Base-by-base conservation (phyloP, 2,797 vertebrate genomes). In the Neosalanx taihuensis region DNA sequence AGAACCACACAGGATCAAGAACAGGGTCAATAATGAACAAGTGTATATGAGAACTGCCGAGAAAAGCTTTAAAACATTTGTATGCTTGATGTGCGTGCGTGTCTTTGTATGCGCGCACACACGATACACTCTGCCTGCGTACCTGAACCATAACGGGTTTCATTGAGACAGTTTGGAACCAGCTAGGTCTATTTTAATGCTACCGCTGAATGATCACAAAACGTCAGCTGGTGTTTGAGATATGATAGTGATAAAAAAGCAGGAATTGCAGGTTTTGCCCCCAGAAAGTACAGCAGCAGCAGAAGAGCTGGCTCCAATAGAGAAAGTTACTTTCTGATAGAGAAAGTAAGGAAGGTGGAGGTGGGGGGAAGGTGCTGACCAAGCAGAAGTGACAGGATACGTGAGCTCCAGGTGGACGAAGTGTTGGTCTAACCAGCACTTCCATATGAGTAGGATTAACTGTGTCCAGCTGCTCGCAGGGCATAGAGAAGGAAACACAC, bases 181-280 rank as follows among this genome's bases (percentile, higher is more conserved):
- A 46, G 13, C 41, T 46, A 60, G 58, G 26, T 60, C 58, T 60
- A 29, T 60, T 60, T 60, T 29, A 60, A 60, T 29, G 29, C 26
- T 46, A 12, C 23, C 58, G 3, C 12, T 60, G 58, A 12, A 15
- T 60, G 17, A n/a, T 59, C 23, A 3, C 57, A 59, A 59, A 59
- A 46, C 7, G 41, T 46, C 41, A 46, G 12, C 10, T 37, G 35
- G 12, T 13, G 41, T 46, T 3, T 46, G 12, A 46, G 12, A 58
- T 35, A 81, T 58, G 67, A 67, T 76, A 70, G 67, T 56, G 60
- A 69, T 67, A 46, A 10, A 46, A 46, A 41, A 26, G 70, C 33
- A 69, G 49, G 74, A 61, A 72, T 77, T 68, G 70, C 77, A 71
- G 72, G 74, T 51, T 64, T 57, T n/a, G 61, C 57, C 57, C 69